Evolutionary conservation across 1,140 invertebrate genomes (phyloP).

Genomic region (Heterodera carotae): DNA sequence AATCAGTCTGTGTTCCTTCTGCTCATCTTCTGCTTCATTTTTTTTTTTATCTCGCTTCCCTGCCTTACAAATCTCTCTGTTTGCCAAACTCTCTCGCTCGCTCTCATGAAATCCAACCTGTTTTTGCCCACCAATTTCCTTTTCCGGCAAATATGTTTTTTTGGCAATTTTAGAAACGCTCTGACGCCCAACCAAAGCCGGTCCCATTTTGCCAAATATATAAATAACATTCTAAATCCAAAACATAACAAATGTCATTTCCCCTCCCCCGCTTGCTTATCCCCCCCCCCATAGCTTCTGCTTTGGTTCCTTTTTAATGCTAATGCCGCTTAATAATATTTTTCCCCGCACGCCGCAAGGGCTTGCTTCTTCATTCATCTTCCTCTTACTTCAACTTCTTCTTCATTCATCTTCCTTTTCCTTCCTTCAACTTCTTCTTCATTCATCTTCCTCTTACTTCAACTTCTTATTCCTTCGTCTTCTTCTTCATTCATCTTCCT

Average conservation of each 20-base stretch:
- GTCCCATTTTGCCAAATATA: too few relatives aligned
- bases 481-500: too few relatives aligned
- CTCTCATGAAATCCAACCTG: background rate
- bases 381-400: too few relatives aligned
- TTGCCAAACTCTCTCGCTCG: background rate
- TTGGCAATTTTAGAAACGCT: background rate
- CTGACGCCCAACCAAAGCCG: too few relatives aligned
- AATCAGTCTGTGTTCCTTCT: background rate
- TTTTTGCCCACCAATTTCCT: background rate
- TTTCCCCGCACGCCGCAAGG: too few relatives aligned
- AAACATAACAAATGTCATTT: background rate
- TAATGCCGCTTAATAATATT: too few relatives aligned
- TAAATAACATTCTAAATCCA: too few relatives aligned
- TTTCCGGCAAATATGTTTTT: background rate
- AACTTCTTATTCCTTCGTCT: too few relatives aligned
- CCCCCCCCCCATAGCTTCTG: background rate
- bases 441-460: too few relatives aligned
- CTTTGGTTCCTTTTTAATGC: background rate
- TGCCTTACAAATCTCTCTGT: background rate
- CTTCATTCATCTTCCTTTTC: too few relatives aligned
- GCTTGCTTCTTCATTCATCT: background rate
- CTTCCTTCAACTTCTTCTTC: too few relatives aligned
- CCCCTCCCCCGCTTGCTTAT: too few relatives aligned
- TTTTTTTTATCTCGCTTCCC: background rate
- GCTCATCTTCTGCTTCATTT: background rate